phyloP scores from a whole-genome alignment of 2,797 vertebrate genomes.

The Pseudochaenichthys georgianus region DNA sequence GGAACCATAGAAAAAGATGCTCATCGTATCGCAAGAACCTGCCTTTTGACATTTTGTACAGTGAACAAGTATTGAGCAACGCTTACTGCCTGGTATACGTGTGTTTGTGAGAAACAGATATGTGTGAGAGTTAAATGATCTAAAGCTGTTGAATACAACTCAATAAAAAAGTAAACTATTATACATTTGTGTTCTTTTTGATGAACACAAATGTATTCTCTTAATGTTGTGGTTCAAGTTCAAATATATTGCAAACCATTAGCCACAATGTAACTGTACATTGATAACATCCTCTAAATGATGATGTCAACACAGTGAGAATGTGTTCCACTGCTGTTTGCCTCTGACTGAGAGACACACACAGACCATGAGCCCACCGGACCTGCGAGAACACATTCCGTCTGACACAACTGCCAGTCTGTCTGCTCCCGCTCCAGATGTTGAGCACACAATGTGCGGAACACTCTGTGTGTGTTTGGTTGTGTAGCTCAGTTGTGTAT shows the following conservation, averaged over 20 bases:
- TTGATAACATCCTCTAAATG: constrained; percentile 2
- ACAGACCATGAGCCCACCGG: neutral
- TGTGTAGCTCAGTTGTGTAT: constrained; percentile 23
- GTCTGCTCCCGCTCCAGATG: constrained; percentile 27
- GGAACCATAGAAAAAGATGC: neutral
- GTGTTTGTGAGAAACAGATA: neutral
- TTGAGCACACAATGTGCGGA: constrained; percentile 18
- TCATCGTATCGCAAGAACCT: neutral
- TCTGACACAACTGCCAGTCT: constrained; percentile 1
- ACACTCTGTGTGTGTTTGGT: constrained; percentile 25
- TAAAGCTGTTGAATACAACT: neutral
- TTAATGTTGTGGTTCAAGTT: neutral
- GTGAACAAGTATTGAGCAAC: neutral
- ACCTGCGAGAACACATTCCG: constrained; percentile 15
- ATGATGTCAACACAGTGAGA: neutral
- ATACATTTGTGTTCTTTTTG: neutral
- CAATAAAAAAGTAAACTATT: neutral
- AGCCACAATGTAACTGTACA: neutral
- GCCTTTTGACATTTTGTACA: too few relatives aligned
- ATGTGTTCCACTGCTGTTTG: neutral
- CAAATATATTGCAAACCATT: neutral
- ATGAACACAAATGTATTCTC: neutral
- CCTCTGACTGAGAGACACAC: neutral
- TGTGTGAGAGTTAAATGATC: neutral
- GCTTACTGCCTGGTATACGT: neutral